These are phyloP conservation scores for Heterocephalus glaber DNA, from an alignment of 2,113 vertebrate genomes.

Conservation along the genomic window DNA sequence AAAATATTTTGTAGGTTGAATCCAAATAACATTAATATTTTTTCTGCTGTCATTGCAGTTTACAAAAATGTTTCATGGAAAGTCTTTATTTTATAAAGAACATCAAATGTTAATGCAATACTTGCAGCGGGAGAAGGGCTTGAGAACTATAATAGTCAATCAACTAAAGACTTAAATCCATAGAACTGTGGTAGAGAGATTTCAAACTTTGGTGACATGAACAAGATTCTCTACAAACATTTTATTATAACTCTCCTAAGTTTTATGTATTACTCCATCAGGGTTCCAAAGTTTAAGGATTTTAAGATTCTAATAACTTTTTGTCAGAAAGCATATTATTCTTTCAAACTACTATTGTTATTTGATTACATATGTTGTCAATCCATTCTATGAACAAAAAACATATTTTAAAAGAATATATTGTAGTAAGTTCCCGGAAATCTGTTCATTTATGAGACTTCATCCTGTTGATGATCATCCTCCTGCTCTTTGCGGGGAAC, in stretches of 20 bases:
- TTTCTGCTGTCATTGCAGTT: not conserved
- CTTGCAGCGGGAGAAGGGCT: not conserved
- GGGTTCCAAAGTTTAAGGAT: not conserved
- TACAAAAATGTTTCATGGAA: not conserved
- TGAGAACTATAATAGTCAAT: not conserved
- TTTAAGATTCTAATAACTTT: not conserved
- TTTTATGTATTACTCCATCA: not conserved
- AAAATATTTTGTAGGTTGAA: constrained; percentile 27
- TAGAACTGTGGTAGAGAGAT: not conserved
- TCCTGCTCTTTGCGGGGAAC: not conserved
- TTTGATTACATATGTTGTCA: not conserved
- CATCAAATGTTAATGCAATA: not conserved
- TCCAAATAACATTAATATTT: constrained; percentile 23
- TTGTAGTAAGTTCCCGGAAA: not conserved
- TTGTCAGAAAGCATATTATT: not conserved
- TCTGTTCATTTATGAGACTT: not conserved
- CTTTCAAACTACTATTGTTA: not conserved
- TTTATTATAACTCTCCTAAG: not conserved
- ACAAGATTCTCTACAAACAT: not conserved
- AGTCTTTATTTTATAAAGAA: not conserved
- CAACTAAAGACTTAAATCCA: not conserved
- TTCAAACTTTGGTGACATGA: not conserved
- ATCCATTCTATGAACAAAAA: not conserved
- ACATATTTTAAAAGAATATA: not conserved
- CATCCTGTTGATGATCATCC: not conserved